Conservation (phyloP, 2,797 vertebrate species). For the Lagocephalus sceleratus region DNA sequence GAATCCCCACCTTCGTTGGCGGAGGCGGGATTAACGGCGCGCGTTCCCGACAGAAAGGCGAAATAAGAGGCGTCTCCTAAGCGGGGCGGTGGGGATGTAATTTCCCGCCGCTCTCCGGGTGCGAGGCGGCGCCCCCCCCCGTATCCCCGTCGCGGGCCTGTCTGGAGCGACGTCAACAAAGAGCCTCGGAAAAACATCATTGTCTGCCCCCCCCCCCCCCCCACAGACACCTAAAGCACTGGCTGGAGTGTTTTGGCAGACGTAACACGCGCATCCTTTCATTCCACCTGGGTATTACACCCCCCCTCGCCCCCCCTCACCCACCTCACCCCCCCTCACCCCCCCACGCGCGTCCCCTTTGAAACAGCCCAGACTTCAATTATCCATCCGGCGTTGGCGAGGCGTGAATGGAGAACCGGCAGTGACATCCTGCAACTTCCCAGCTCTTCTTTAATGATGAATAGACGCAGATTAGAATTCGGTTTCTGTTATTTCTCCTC, state of each 20-base stretch:
- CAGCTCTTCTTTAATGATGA: slow-evolving; percentile 64
- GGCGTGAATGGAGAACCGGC: slow-evolving; percentile 58
- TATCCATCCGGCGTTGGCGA: slow-evolving; percentile 53
- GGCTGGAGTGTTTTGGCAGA: slow-evolving; percentile 58
- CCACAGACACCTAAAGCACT: slow-evolving; percentile 50
- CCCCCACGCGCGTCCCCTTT: slow-evolving; percentile 43
- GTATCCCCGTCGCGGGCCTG: slow-evolving; percentile 29
- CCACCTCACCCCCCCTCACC: slow-evolving; percentile 25
- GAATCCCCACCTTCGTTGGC: too few species aligned
- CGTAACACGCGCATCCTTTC: slow-evolving; percentile 56
- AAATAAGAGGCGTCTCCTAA: too few species aligned
- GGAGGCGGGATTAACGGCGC: too few species aligned
- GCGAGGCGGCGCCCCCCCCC: slow-evolving; percentile 1
- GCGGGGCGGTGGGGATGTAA: too few species aligned
- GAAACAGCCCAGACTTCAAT: slow-evolving; percentile 65
- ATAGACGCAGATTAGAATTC: slow-evolving; percentile 76
- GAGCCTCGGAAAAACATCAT: slow-evolving; percentile 32
- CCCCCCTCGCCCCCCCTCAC: slow-evolving; percentile 30
- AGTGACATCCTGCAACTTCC: slow-evolving; percentile 68
- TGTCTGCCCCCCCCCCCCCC: slow-evolving; percentile 37
- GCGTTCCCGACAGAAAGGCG: too few species aligned
- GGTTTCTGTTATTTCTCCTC: slow-evolving; percentile 50
- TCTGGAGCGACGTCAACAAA: slow-evolving; percentile 42
- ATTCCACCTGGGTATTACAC: slow-evolving; percentile 57
- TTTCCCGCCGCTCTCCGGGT: background rate